phyloP scores from a whole-genome alignment of 2,113 vertebrate genomes.

The Electrona antarctica region DNA sequence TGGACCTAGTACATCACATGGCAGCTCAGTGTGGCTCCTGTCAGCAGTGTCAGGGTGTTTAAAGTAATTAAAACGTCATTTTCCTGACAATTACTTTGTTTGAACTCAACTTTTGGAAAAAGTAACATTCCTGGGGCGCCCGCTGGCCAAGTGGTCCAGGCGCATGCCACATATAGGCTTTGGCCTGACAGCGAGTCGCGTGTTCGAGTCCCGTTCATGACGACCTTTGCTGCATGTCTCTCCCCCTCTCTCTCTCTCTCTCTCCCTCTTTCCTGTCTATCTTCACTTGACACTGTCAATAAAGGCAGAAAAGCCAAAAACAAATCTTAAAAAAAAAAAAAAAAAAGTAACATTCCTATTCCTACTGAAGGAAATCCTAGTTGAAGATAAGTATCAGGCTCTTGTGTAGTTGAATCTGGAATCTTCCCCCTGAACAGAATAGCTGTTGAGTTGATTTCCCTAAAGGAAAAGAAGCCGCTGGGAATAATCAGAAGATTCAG shows the following conservation, averaged over 20 bases:
- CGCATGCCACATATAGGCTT: too few relatives aligned
- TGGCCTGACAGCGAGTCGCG: too few relatives aligned
- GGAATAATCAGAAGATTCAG: constrained; percentile 5
- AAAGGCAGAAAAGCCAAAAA: too few relatives aligned
- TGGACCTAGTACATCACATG: neutral
- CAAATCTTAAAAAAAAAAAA: too few relatives aligned
- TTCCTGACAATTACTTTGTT: constrained; percentile 9
- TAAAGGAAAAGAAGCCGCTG: constrained; percentile 17
- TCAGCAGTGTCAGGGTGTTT: neutral
- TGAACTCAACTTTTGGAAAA: neutral
- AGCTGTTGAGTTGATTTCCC: constrained; percentile 37
- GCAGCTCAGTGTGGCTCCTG: neutral
- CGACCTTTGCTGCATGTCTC: too few relatives aligned
- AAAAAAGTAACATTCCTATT: neutral
- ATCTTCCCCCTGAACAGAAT: constrained; percentile 57
- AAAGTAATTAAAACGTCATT: neutral
- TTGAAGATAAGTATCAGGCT: constrained; percentile 34
- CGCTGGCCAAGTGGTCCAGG: too few relatives aligned
- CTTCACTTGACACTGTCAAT: too few relatives aligned
- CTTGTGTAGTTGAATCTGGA: neutral
- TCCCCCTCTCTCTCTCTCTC: too few relatives aligned
- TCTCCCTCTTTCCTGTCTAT: too few relatives aligned
- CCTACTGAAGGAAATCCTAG: neutral
- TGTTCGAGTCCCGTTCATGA: too few relatives aligned
- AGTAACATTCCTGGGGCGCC: neutral